A percentile compares a stretch with the other conserved stretches of the same genome.
phyloP scores from a whole-genome alignment of 1,140 invertebrate species.

The Planococcus citri region DNA sequence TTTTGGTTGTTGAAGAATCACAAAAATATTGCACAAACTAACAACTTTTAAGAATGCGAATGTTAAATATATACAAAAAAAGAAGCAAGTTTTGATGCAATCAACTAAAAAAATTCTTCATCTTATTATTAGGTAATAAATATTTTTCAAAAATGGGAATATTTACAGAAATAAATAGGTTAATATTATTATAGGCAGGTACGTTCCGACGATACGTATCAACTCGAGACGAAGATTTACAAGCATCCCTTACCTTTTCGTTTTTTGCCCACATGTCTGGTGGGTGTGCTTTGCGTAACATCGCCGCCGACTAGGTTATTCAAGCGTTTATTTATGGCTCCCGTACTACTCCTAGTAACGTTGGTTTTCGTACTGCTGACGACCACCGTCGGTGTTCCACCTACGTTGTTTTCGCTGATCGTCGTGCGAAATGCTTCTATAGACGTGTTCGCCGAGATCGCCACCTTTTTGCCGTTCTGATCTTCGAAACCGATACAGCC shows the following conservation, averaged over 20 bases:
- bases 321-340: background rate
- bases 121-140: too few relatives aligned
- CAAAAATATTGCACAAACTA: too few relatives aligned
- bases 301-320: background rate
- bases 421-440: background rate
- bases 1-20: too few relatives aligned
- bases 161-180: too few relatives aligned
- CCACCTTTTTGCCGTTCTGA: conserved; percentile 9
- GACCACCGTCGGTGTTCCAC: background rate
- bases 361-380: background rate
- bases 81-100: too few relatives aligned
- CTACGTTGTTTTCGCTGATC: background rate
- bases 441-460: background rate
- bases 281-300: background rate
- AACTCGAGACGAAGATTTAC: too few relatives aligned
- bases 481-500: conserved; percentile 13
- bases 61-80: too few relatives aligned
- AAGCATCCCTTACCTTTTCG: conserved; percentile 1
- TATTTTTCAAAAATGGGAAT: too few relatives aligned
- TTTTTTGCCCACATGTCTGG: background rate
- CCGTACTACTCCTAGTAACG: background rate
- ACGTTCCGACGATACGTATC: too few relatives aligned
- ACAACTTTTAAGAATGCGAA: too few relatives aligned
- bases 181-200: too few relatives aligned
- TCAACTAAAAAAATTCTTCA: too few relatives aligned